phyloP scores from a whole-genome alignment of 2,797 vertebrate species.

The Tapera naevia region DNA sequence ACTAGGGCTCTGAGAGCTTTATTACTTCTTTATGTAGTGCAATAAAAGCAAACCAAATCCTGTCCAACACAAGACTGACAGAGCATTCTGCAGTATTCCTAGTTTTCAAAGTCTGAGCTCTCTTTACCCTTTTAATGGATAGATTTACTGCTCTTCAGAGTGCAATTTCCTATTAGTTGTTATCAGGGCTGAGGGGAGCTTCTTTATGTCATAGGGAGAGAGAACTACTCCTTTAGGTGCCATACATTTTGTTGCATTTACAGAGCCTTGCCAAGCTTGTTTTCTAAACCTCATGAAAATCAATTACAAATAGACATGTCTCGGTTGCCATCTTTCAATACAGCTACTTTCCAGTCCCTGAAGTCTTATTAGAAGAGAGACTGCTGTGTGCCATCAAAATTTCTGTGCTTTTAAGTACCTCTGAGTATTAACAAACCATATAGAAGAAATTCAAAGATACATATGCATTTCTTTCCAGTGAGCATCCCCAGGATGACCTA shows the following conservation, averaged over 20 bases:
- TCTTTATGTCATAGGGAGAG: background rate
- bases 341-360: background rate
- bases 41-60: conserved; percentile 42
- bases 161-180: conserved; percentile 7
- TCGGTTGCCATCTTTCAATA: background rate
- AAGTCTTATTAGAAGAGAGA: background rate
- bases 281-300: background rate
- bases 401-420: background rate
- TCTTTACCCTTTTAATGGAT: conserved; percentile 1
- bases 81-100: background rate
- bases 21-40: conserved; percentile 48
- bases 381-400: background rate
- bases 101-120: background rate
- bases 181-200: background rate
- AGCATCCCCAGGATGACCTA: background rate
- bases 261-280: background rate
- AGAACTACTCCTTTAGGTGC: background rate
- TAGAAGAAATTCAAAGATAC: background rate
- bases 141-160: conserved; percentile 24
- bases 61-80: conserved; percentile 3
- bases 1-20: conserved; percentile 37
- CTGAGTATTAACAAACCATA: background rate
- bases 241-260: background rate
- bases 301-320: background rate
- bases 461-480: background rate